Evolutionary conservation across 2,113 vertebrate genomes (phyloP).

Genomic region (Columba livia): DNA sequence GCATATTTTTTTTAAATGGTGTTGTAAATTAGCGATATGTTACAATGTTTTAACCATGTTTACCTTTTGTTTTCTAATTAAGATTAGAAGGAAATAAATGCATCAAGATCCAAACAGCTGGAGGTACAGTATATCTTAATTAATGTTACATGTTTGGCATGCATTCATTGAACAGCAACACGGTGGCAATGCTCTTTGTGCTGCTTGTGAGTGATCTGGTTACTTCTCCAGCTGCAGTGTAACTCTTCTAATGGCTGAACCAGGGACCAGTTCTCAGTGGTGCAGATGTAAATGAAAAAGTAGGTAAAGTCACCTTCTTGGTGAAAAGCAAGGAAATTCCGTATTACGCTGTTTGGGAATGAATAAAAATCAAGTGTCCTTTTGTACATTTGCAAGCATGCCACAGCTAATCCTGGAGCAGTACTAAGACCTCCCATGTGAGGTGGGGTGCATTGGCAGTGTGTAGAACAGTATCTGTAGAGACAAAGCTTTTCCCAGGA

Average conservation of each 20-base stretch:
- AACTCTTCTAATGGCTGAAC: not conserved
- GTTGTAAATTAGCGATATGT: not conserved
- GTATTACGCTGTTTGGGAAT: not conserved
- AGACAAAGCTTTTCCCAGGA: not conserved
- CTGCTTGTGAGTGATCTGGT: not conserved
- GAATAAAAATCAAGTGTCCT: not conserved
- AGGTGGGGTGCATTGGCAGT: not conserved
- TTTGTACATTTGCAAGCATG: not conserved
- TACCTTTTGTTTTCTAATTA: constrained; percentile 65
- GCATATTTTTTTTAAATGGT: not conserved
- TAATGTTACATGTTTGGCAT: not conserved
- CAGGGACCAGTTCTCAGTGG: not conserved
- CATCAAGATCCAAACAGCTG: constrained; percentile 21
- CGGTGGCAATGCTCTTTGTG: not conserved
- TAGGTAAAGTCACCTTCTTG: not conserved
- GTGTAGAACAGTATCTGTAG: not conserved
- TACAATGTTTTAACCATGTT: constrained; percentile 19
- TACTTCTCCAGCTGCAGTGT: not conserved
- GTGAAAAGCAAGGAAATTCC: not conserved
- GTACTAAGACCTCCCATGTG: not conserved
- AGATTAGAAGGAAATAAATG: constrained; percentile 73
- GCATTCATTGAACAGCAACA: not conserved
- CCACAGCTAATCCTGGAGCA: not conserved
- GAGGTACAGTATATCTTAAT: constrained; percentile 70
- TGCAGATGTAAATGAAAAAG: not conserved